Evolutionary conservation across 2,888 invertebrate genomes (phyloP).

Genomic region (Didymodactylos carnosus): DNA sequence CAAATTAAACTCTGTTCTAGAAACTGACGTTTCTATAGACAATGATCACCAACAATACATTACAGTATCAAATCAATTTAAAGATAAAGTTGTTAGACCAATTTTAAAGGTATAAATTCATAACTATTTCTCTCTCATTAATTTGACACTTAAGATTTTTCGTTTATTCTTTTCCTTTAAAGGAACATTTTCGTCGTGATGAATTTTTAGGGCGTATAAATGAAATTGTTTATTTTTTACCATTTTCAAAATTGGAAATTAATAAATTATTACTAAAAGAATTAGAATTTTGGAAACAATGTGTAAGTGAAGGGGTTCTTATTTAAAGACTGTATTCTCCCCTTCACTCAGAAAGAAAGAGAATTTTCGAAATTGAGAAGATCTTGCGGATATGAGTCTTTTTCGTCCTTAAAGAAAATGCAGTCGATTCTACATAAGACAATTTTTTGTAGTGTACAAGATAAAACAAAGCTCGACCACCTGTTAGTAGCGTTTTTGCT

Average conservation of each 20-base stretch:
- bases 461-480: no score
- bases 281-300: conserved; percentile 55
- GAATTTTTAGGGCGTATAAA: conserved; percentile 79
- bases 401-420: no score
- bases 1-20: no score
- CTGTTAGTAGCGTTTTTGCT: no score
- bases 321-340: no score
- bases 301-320: conserved; percentile 41
- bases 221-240: conserved; percentile 76
- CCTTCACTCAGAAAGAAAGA: no score
- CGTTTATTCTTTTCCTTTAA: conserved; percentile 33
- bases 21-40: no score
- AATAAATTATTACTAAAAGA: conserved; percentile 56
- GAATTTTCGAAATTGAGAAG: no score
- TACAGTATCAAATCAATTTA: conserved; percentile 46
- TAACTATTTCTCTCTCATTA: no score
- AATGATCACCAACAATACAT: conserved; percentile 5
- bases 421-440: no score
- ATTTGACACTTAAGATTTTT: no score
- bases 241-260: conserved; percentile 63
- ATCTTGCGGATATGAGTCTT: not conserved
- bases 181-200: conserved; percentile 59
- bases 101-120: conserved; percentile 47
- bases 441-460: no score
- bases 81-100: conserved; percentile 61